Evolutionary conservation across 2,888 invertebrate species (phyloP).

Genomic region (Lithosia quadra): DNA sequence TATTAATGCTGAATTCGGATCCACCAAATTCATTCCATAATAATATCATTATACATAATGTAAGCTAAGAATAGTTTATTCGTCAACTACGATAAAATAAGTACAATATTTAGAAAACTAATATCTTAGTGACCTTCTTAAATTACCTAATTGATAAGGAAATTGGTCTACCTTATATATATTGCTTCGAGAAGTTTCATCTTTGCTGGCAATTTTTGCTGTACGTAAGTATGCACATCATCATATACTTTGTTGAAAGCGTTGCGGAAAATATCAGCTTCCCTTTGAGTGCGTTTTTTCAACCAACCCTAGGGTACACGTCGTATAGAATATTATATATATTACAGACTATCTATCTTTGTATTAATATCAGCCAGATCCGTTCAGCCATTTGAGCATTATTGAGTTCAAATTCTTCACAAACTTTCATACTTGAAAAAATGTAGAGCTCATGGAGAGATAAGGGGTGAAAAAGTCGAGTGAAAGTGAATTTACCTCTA

Average conservation of each 20-base stretch:
- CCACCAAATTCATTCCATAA: not conserved
- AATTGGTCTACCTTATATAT: constrained; percentile 87
- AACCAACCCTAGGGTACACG: constrained; percentile 88
- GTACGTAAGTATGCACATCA: constrained; percentile 90
- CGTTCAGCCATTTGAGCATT: not conserved
- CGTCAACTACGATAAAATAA: no score
- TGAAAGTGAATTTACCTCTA: constrained; percentile 84
- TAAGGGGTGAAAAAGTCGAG: not conserved
- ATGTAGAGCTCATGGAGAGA: no score
- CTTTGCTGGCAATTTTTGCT: constrained; percentile 90
- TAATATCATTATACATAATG: no score
- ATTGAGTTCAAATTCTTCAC: not conserved
- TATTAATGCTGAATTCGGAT: not conserved
- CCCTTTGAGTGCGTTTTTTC: constrained; percentile 87
- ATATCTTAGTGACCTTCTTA: no score
- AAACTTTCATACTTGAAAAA: not conserved
- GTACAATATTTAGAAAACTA: no score
- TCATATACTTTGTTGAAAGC: constrained; percentile 92
- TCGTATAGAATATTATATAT: not conserved
- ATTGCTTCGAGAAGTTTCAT: constrained; percentile 94
- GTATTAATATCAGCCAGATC: not conserved
- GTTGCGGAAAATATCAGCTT: constrained; percentile 88
- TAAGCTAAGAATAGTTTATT: no score
- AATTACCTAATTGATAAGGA: not conserved
- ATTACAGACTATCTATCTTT: no score